Percentiles rank a stretch among this genome's conserved stretches.
Evolutionary conservation across 2,797 vertebrate genomes (phyloP).

Genomic region (Microctenopoma lineatum): DNA sequence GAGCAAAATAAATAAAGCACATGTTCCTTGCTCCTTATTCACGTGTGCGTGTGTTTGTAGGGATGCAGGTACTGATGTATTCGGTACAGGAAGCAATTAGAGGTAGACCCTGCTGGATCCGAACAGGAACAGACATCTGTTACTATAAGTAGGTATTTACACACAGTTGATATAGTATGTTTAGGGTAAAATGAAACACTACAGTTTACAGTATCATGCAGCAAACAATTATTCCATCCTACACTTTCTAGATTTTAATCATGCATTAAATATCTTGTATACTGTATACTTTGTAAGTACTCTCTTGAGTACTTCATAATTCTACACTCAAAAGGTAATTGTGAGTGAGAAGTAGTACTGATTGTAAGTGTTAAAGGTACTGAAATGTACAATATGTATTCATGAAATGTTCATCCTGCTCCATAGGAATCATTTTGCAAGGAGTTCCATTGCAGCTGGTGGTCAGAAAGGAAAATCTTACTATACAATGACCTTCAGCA

Average conservation of each 20-base stretch:
- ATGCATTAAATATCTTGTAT: not conserved
- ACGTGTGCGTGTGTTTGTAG: constrained; percentile 74
- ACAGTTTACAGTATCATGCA: not conserved
- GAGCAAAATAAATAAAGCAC: not conserved
- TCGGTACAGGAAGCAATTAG: constrained; percentile 96
- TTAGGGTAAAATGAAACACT: not conserved
- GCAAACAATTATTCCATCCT: not conserved
- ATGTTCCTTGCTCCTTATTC: constrained; percentile 68
- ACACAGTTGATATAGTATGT: not conserved
- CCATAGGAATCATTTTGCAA: constrained; percentile 94
- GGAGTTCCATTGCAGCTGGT: constrained; percentile 94
- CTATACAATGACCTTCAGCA: constrained; percentile 94
- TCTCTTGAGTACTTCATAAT: constrained; percentile 6
- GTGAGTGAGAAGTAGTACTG: not conserved
- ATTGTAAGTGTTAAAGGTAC: not conserved
- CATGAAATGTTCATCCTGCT: constrained; percentile 7
- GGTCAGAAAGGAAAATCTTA: constrained; percentile 99
- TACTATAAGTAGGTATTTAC: constrained; percentile 94
- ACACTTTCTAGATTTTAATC: no score
- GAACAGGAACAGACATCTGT: constrained; percentile 95
- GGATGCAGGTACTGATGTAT: constrained; percentile 99
- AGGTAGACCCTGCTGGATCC: constrained; percentile 91
- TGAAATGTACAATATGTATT: not conserved
- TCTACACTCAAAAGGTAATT: constrained; percentile 3
- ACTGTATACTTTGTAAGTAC: no score